Evolutionary conservation across 2,113 vertebrate genomes (phyloP).

Genomic region (Dipodomys stephensi): DNA sequence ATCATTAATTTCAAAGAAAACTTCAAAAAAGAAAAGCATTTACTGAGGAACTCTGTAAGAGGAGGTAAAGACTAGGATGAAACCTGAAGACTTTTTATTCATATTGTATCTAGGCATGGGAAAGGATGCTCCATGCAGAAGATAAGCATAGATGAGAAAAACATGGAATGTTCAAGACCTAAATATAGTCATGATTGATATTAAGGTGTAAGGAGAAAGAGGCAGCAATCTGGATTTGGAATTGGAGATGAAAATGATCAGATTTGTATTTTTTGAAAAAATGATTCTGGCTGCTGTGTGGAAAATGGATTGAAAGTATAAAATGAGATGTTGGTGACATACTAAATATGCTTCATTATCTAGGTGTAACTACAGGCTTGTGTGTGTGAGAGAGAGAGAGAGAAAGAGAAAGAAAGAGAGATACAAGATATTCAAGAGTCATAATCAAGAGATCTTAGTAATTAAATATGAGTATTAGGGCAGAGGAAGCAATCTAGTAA

Average conservation of each 20-base stretch:
- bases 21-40: not conserved
- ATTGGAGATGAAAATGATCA: too few relatives aligned
- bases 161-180: not conserved
- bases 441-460: not conserved
- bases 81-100: not conserved
- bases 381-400: too few relatives aligned
- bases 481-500: not conserved
- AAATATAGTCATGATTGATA: not conserved
- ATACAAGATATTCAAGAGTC: not conserved
- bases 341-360: not conserved
- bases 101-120: not conserved
- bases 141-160: not conserved
- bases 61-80: not conserved
- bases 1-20: conserved; percentile 1
- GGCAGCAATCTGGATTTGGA: not conserved
- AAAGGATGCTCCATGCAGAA: not conserved
- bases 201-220: not conserved
- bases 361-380: not conserved
- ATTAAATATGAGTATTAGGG: not conserved
- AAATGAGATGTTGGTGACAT: not conserved
- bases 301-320: not conserved
- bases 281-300: not conserved
- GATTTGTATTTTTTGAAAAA: not conserved
- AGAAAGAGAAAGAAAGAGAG: not conserved
- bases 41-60: not conserved